These are phyloP conservation scores for Drosophila bifasciata DNA, from an alignment of 1,140 invertebrate species.

Conservation along the genomic window DNA sequence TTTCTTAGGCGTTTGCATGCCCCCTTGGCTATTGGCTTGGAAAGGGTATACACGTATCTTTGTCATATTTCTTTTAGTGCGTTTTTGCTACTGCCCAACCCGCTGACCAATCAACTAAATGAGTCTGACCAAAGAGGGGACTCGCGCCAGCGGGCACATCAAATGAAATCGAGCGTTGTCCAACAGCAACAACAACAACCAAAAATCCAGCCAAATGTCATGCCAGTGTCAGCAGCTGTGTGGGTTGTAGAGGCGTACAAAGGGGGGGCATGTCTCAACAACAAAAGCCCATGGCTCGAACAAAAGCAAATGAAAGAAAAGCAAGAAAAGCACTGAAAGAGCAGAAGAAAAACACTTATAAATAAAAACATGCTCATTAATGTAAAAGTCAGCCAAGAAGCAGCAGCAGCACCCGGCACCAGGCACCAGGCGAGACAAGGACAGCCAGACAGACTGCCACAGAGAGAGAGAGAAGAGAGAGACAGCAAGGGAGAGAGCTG, in stretches of 20 bases:
- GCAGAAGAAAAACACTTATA: conserved; percentile 67
- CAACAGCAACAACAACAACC: too few relatives aligned
- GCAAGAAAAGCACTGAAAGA: conserved; percentile 5
- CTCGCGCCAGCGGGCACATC: conserved; percentile 64
- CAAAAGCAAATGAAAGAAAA: conserved; percentile 22
- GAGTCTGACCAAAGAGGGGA: conserved; percentile 56
- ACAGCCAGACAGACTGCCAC: conserved; percentile 12
- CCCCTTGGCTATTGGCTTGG: not conserved
- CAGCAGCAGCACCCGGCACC: conserved; percentile 17
- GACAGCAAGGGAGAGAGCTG: conserved; percentile 1
- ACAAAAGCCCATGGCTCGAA: conserved; percentile 38
- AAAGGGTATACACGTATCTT: too few relatives aligned
- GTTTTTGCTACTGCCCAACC: too few relatives aligned
- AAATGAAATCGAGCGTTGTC: conserved; percentile 74
- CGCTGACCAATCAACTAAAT: conserved; percentile 70
- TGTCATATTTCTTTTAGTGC: too few relatives aligned
- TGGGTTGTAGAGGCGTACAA: not conserved
- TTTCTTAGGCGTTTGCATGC: not conserved
- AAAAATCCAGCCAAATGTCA: conserved; percentile 58
- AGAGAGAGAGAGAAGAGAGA: conserved; percentile 3
- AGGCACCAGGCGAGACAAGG: not conserved
- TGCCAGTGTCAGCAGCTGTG: conserved; percentile 19
- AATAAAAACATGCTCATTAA: conserved; percentile 82
- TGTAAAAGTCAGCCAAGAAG: conserved; percentile 66
- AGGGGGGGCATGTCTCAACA: not conserved